Conservation (phyloP, 53 echinoderm and acorn worm species). For the Temnopleurus reevesii region DNA sequence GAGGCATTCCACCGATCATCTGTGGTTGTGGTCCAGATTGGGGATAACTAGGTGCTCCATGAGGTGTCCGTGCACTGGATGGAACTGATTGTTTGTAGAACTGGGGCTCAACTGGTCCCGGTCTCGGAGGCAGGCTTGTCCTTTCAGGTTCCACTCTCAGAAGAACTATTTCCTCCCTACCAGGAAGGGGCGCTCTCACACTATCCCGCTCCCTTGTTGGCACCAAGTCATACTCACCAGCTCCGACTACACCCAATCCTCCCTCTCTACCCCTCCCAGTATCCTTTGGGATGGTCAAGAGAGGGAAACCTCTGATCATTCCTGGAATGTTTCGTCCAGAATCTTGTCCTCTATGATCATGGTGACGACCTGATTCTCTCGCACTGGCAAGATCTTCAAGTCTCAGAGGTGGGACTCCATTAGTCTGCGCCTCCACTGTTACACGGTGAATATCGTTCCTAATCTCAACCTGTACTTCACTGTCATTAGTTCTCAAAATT, state of each 20-base stretch:
- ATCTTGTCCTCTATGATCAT: background rate
- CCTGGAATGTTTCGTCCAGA: slow-evolving; percentile 28
- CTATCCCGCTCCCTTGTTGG: slow-evolving; percentile 43
- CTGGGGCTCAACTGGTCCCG: background rate
- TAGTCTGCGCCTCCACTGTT: background rate
- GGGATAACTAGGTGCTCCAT: slow-evolving; percentile 8
- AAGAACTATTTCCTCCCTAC: slow-evolving; percentile 28
- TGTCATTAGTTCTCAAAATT: background rate
- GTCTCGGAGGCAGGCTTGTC: background rate
- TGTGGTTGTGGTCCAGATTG: background rate
- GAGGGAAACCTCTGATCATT: slow-evolving; percentile 36
- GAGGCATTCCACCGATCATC: background rate
- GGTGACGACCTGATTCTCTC: background rate
- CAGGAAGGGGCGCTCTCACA: background rate
- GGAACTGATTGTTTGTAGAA: slow-evolving; percentile 26
- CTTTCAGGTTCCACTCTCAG: slow-evolving; percentile 24
- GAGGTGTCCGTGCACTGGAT: background rate
- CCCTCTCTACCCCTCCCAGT: background rate
- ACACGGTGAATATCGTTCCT: too few species aligned
- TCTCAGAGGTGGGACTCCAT: slow-evolving; percentile 1
- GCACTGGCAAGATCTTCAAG: slow-evolving; percentile 33
- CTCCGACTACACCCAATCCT: background rate
- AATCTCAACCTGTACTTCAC: background rate
- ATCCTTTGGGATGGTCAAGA: slow-evolving; percentile 28
- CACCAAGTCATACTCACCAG: slow-evolving; percentile 40